These are phyloP conservation scores for Tangara arthus DNA, from an alignment of 2,797 vertebrate species.

Conservation along the genomic window DNA sequence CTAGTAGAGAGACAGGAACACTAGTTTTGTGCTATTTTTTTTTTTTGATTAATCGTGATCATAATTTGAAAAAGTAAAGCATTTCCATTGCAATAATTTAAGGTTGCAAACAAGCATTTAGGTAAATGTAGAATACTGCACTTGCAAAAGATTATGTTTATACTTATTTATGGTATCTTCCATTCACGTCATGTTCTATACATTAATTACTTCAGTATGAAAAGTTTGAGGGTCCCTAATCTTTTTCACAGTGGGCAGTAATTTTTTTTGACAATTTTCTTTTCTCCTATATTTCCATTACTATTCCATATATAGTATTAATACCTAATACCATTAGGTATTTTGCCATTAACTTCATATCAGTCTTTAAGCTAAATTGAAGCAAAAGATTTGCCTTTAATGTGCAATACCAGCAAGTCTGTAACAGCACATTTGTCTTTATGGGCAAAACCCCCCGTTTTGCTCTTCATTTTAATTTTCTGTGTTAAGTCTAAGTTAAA, in stretches of 20 bases:
- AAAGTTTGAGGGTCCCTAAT: neutral
- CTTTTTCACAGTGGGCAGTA: neutral
- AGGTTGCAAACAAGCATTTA: neutral
- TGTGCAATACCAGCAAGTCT: neutral
- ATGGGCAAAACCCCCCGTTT: fast-evolving
- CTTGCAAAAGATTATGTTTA: neutral
- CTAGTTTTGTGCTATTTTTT: neutral
- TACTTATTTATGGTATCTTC: neutral
- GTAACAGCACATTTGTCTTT: neutral
- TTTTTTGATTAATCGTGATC: neutral
- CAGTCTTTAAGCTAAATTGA: neutral
- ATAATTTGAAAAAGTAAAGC: neutral
- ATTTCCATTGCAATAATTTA: neutral
- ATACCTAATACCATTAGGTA: too few species aligned
- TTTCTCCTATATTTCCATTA: neutral
- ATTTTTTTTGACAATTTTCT: neutral
- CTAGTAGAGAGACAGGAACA: fast-evolving
- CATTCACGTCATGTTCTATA: neutral
- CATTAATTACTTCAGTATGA: neutral
- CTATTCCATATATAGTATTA: too few species aligned
- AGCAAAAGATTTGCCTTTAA: neutral
- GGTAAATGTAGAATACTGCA: neutral
- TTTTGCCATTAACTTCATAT: neutral
- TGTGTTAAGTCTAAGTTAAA: neutral
- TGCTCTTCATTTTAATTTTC: neutral